Evolutionary conservation across 2,888 invertebrate species (phyloP).

Genomic region (Furcula furcula): DNA sequence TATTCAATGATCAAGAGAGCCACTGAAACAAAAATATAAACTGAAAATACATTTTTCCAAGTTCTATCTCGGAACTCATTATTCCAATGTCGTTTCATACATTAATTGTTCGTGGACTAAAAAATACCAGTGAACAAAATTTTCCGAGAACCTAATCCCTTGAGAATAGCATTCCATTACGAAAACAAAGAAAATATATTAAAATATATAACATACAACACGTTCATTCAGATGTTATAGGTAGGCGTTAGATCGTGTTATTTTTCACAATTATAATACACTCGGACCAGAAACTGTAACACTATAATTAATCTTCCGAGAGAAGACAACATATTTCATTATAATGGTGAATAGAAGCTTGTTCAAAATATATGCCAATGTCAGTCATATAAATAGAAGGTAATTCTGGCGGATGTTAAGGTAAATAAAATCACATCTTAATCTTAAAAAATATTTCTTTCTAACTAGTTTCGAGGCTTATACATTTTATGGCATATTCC

Average conservation of each 20-base stretch:
- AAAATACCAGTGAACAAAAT: no score
- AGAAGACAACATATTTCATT: constrained; percentile 46
- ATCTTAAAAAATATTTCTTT: no score
- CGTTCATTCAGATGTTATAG: constrained; percentile 22
- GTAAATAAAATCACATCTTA: no score
- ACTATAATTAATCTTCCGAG: constrained; percentile 45
- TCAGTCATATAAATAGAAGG: constrained; percentile 40
- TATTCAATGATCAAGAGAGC: no score
- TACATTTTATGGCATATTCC: no score
- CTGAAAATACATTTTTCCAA: no score
- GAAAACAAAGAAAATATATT: constrained; percentile 3
- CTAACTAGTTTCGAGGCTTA: no score
- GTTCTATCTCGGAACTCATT: no score
- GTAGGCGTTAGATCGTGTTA: constrained; percentile 18
- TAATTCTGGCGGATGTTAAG: not conserved
- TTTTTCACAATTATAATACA: constrained; percentile 32
- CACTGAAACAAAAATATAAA: no score
- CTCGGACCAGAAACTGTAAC: constrained; percentile 25
- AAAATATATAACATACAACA: constrained; percentile 8
- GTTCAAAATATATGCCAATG: constrained; percentile 54
- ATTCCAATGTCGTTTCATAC: no score
- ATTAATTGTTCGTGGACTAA: no score
- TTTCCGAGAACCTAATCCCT: not conserved
- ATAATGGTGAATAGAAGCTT: constrained; percentile 40
- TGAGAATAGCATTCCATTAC: not conserved